Conservation (phyloP, 2,797 vertebrate species). For the Sebastes cheni region DNA sequence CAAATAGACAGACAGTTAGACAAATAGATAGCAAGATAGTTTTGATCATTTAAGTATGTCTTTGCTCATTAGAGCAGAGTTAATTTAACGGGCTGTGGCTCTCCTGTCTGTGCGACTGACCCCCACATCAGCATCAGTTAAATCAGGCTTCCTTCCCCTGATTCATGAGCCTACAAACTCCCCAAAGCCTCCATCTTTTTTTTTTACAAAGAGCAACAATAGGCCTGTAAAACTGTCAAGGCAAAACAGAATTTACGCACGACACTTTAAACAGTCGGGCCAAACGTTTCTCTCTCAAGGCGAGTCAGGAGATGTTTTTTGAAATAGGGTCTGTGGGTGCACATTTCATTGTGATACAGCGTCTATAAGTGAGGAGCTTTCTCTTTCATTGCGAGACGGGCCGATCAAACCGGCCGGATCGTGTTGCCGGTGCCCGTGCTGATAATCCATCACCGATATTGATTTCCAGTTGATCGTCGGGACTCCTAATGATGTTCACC, state of each 20-base stretch:
- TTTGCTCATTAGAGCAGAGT: conserved; percentile 21
- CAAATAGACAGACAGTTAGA: neutral
- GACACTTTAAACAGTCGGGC: conserved; percentile 55
- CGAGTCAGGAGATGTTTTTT: conserved; percentile 21
- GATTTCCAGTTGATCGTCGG: conserved; percentile 64
- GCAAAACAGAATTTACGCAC: conserved; percentile 73
- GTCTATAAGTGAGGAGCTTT: conserved; percentile 1
- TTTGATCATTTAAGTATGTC: neutral
- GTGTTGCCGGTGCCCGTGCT: conserved; percentile 1
- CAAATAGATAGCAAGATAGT: neutral
- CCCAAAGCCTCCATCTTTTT: conserved; percentile 47
- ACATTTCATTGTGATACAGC: conserved; percentile 25
- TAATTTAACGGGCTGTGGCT: conserved; percentile 30
- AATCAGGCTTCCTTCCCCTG: conserved; percentile 63
- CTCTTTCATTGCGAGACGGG: neutral
- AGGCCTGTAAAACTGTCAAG: conserved; percentile 81
- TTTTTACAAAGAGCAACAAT: conserved; percentile 77
- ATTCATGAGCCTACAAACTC: conserved; percentile 68
- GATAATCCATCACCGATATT: conserved; percentile 67
- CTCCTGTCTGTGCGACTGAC: conserved; percentile 36
- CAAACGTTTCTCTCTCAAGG: conserved; percentile 51
- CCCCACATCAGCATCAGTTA: conserved; percentile 55
- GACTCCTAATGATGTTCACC: conserved; percentile 69
- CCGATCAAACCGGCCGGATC: conserved; percentile 22
- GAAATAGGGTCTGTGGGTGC: neutral